A percentile compares a stretch with the other conserved stretches of the same genome.
Evolutionary conservation across 2,797 vertebrate genomes (phyloP).

Genomic region (Acanthis flammea): DNA sequence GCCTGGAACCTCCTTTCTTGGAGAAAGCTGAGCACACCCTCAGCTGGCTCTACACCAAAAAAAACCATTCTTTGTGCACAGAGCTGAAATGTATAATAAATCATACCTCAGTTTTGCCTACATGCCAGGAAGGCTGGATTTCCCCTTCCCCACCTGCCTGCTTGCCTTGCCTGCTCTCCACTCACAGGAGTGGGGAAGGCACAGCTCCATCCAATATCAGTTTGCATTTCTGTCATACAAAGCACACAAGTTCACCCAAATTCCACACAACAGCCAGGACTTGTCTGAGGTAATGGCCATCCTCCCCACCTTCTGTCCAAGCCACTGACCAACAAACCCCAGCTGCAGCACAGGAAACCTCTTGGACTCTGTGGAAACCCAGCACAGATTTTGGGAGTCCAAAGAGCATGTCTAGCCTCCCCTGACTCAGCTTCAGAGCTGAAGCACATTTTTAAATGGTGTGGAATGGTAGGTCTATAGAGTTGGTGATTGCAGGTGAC

Average conservation of each 20-base stretch:
- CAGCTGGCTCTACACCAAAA: neutral
- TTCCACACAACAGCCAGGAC: neutral
- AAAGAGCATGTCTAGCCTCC: neutral
- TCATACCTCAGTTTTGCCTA: neutral
- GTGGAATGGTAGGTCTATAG: neutral
- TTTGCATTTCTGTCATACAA: rapidly evolving
- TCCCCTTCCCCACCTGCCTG: neutral
- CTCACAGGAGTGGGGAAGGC: neutral
- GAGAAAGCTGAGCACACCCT: neutral
- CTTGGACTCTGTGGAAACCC: neutral
- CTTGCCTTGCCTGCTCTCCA: neutral
- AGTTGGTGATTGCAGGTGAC: too few species aligned
- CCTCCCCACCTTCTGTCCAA: rapidly evolving
- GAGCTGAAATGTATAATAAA: neutral
- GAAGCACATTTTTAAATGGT: rapidly evolving
- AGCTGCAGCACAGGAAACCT: neutral
- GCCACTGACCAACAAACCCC: rapidly evolving
- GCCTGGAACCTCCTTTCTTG: neutral
- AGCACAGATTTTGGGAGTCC: neutral
- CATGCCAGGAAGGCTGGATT: neutral
- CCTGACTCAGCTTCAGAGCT: neutral
- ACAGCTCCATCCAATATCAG: neutral
- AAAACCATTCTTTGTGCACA: neutral
- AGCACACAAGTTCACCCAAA: rapidly evolving
- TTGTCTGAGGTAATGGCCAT: neutral